A percentile compares a stretch with the other conserved stretches of the same genome.
phyloP scores from a whole-genome alignment of 2,888 invertebrate species.

The Xestia ashworthii region DNA sequence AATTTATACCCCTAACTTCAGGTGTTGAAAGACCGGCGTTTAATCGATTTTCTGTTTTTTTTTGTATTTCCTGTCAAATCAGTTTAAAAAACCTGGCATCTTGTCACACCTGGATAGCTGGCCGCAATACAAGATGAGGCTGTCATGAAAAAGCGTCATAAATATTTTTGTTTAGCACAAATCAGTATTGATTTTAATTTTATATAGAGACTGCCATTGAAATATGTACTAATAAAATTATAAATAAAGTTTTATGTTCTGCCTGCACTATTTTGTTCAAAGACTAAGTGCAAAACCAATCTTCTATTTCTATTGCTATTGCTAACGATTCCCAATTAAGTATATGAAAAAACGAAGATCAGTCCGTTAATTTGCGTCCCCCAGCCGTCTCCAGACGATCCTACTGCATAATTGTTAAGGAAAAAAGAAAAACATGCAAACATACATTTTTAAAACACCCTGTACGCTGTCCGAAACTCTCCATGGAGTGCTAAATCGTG shows the following conservation, averaged over 20 bases:
- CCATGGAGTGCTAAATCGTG: conserved; percentile 87
- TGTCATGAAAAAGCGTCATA: neutral
- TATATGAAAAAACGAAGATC: neutral
- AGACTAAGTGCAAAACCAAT: neutral
- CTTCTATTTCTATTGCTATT: neutral
- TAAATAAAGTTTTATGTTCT: neutral
- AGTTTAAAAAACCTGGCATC: conserved; percentile 14
- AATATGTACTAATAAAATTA: neutral
- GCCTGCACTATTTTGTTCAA: neutral
- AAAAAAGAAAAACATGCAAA: neutral
- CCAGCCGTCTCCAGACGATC: too few relatives aligned
- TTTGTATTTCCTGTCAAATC: conserved; percentile 13
- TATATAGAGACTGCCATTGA: too few relatives aligned
- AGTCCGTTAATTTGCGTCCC: neutral
- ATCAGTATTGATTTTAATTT: neutral
- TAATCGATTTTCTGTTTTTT: conserved; percentile 28
- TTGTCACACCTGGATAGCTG: conserved; percentile 13
- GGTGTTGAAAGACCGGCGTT: conserved; percentile 21
- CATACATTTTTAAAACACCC: conserved; percentile 65
- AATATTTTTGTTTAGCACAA: neutral
- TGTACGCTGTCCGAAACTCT: conserved; percentile 85
- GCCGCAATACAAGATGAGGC: conserved; percentile 2
- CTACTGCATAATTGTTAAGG: too few relatives aligned
- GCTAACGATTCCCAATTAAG: neutral
- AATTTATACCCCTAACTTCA: conserved; percentile 23